Conservation (phyloP, 2,113 vertebrate genomes). For the Eidolon helvum region DNA sequence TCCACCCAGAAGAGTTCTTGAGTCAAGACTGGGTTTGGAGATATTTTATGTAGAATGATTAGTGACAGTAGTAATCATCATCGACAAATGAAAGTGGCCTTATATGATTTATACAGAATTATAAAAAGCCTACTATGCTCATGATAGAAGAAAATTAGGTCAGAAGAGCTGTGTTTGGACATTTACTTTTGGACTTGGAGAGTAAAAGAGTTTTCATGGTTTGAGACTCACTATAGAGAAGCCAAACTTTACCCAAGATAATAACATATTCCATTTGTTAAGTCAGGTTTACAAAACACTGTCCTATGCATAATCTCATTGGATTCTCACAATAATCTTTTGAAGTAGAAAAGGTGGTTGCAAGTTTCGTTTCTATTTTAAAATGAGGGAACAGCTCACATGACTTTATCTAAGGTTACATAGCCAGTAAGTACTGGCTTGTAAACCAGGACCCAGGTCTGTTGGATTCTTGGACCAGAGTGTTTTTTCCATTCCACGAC, state of each 20-base stretch:
- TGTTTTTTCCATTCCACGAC: not conserved
- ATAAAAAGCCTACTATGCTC: conserved; percentile 28
- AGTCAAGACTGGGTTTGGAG: conserved; percentile 1
- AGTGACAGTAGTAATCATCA: not conserved
- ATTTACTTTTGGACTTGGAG: not conserved
- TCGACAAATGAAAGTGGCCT: conserved; percentile 26
- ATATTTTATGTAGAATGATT: not conserved
- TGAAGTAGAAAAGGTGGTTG: not conserved
- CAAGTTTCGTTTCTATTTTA: conserved; percentile 17
- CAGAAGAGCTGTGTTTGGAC: conserved; percentile 11
- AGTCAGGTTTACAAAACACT: not conserved
- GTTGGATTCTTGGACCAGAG: not conserved
- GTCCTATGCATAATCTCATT: not conserved
- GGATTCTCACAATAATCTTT: not conserved
- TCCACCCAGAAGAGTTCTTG: not conserved
- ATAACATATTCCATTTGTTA: not conserved
- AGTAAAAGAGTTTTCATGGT: not conserved
- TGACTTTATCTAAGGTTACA: not conserved
- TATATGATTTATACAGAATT: not conserved
- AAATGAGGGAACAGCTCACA: not conserved
- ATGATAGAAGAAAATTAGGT: conserved; percentile 11
- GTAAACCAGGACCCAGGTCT: not conserved
- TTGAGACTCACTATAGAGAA: not conserved
- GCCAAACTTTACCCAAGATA: not conserved
- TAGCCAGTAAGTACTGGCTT: not conserved